phyloP scores from a whole-genome alignment of 2,888 invertebrate species.

The Aproaerema taeniolella region DNA sequence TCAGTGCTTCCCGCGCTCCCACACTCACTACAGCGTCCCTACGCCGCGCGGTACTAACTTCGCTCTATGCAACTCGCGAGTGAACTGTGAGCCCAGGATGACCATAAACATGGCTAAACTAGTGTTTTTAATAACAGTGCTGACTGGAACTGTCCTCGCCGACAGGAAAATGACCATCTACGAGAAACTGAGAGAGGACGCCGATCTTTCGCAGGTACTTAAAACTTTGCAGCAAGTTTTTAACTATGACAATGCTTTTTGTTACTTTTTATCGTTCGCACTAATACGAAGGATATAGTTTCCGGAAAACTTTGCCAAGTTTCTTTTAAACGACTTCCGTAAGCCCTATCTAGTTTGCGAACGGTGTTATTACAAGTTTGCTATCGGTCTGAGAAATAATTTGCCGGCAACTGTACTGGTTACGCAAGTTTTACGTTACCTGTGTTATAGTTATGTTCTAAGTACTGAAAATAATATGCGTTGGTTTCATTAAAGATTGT shows the following conservation, averaged over 20 bases:
- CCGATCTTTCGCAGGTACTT: constrained; percentile 82
- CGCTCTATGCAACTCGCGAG: constrained; percentile 52
- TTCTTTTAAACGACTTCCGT: constrained; percentile 5
- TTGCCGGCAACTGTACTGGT: constrained; percentile 15
- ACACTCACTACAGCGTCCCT: constrained; percentile 55
- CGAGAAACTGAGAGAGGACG: constrained; percentile 80
- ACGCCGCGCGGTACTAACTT: constrained; percentile 35
- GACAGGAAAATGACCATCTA: constrained; percentile 73
- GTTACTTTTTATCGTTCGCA: constrained; percentile 3
- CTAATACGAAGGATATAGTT: not conserved
- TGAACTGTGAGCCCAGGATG: constrained; percentile 46
- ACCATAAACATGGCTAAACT: constrained; percentile 50
- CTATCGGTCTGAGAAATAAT: constrained; percentile 3
- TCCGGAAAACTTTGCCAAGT: constrained; percentile 1
- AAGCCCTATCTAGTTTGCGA: not conserved
- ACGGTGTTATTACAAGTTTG: constrained; percentile 7
- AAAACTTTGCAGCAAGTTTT: constrained; percentile 36
- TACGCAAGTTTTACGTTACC: constrained; percentile 15
- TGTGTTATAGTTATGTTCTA: not conserved
- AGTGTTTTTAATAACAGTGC: constrained; percentile 64
- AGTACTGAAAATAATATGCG: too few species aligned
- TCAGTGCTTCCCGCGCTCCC: constrained; percentile 48
- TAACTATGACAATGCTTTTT: constrained; percentile 7
- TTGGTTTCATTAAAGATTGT: not conserved
- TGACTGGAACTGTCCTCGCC: constrained; percentile 40